Conservation (phyloP, 2,888 invertebrate species). For the Phortica magna region DNA sequence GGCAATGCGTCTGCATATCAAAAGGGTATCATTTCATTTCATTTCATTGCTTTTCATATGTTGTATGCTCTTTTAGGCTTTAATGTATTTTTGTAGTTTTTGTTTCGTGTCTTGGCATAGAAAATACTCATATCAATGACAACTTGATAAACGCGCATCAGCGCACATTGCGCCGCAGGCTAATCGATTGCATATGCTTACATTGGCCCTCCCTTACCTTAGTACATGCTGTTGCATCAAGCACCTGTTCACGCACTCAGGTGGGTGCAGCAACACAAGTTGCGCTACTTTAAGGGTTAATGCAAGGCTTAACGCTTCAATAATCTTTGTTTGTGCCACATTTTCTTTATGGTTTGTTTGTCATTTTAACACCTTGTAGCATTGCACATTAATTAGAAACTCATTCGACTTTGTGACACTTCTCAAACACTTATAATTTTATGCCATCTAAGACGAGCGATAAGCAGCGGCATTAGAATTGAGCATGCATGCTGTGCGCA, state of each 20-base stretch:
- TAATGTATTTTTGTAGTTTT: slow-evolving; percentile 24
- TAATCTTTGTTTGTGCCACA: not conserved
- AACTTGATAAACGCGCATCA: slow-evolving; percentile 74
- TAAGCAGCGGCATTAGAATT: not conserved
- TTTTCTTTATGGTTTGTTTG: slow-evolving; percentile 73
- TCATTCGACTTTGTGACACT: slow-evolving; percentile 48
- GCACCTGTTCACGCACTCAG: slow-evolving; percentile 45
- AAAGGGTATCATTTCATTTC: slow-evolving; percentile 26
- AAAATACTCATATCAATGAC: slow-evolving; percentile 60
- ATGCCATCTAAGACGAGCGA: no score
- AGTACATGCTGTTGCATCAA: slow-evolving; percentile 39
- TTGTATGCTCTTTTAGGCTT: not conserved
- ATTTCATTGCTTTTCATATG: not conserved
- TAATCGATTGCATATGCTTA: slow-evolving; percentile 33
- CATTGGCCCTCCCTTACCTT: slow-evolving; percentile 13
- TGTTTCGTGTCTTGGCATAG: not conserved
- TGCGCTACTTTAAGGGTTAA: not conserved
- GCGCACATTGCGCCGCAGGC: slow-evolving; percentile 64
- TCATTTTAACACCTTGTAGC: slow-evolving; percentile 72
- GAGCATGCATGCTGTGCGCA: not conserved
- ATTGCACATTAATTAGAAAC: slow-evolving; percentile 67
- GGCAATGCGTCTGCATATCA: slow-evolving; percentile 46
- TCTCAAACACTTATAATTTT: slow-evolving; percentile 7
- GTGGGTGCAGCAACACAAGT: slow-evolving; percentile 22
- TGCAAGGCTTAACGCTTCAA: not conserved